phyloP scores from a whole-genome alignment of 2,888 invertebrate species.

The Synanthedon tipuliformis region DNA sequence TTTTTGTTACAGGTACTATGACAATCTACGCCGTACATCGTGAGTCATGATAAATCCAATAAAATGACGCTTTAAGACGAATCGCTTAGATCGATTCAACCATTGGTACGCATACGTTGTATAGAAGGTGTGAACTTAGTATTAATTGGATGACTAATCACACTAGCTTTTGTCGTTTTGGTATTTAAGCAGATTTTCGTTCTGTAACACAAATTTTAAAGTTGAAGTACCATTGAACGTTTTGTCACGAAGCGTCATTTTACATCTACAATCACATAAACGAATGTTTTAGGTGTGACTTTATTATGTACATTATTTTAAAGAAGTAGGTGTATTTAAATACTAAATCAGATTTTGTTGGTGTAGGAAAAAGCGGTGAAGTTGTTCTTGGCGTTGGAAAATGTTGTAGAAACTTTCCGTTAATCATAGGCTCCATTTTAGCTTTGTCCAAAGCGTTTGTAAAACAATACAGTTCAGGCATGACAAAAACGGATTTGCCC shows the following conservation, averaged over 20 bases:
- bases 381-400: not conserved
- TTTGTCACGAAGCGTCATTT: slow-evolving; percentile 26
- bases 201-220: not conserved
- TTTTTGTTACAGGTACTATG: slow-evolving; percentile 55
- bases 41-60: slow-evolving; percentile 45
- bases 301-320: not conserved
- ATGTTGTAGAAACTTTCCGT: not conserved
- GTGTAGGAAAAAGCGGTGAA: not conserved
- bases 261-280: slow-evolving; percentile 9
- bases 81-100: slow-evolving; percentile 6
- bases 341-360: not conserved
- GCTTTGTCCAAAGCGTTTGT: too few relatives aligned
- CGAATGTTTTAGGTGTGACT: not conserved
- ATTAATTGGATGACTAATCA: too few relatives aligned
- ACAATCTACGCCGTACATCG: slow-evolving; percentile 50
- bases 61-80: slow-evolving; percentile 41
- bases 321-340: not conserved
- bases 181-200: too few relatives aligned
- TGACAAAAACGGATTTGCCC: too few relatives aligned
- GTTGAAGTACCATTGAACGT: slow-evolving; percentile 10
- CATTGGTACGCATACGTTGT: not conserved
- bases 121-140: too few relatives aligned
- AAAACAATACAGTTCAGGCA: too few relatives aligned
- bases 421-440: not conserved
- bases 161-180: too few relatives aligned